Evolutionary conservation across 2,113 vertebrate genomes (phyloP).

Genomic region (Montifringilla adamsi): DNA sequence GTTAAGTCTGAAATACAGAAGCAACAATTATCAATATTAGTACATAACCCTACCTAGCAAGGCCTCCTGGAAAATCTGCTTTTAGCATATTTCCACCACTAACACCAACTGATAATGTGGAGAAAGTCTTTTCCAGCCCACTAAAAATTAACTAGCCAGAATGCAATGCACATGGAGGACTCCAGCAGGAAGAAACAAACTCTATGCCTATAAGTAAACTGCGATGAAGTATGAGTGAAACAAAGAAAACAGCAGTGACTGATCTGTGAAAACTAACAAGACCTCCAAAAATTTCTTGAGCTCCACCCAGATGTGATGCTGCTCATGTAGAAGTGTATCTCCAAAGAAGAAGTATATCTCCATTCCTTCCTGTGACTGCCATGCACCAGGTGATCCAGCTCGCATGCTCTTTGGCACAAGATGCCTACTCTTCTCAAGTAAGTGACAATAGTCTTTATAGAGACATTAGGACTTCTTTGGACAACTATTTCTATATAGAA

Average conservation of each 20-base stretch:
- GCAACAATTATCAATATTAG: neutral
- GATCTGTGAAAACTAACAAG: neutral
- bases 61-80: conserved; percentile 1
- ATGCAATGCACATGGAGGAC: neutral
- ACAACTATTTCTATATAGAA: neutral
- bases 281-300: neutral
- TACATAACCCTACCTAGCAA: neutral
- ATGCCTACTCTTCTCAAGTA: neutral
- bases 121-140: neutral
- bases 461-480: neutral
- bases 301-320: neutral
- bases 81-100: neutral
- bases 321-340: neutral
- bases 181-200: neutral
- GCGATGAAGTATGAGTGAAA: neutral
- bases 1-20: neutral
- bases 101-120: neutral
- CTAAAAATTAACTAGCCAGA: neutral
- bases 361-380: neutral
- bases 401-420: neutral
- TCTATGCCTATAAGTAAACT: neutral
- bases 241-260: neutral
- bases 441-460: neutral
- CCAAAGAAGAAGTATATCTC: neutral
- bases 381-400: neutral